phyloP scores from a whole-genome alignment of 2,888 invertebrate genomes.

The Drosophila fulvimacula region DNA sequence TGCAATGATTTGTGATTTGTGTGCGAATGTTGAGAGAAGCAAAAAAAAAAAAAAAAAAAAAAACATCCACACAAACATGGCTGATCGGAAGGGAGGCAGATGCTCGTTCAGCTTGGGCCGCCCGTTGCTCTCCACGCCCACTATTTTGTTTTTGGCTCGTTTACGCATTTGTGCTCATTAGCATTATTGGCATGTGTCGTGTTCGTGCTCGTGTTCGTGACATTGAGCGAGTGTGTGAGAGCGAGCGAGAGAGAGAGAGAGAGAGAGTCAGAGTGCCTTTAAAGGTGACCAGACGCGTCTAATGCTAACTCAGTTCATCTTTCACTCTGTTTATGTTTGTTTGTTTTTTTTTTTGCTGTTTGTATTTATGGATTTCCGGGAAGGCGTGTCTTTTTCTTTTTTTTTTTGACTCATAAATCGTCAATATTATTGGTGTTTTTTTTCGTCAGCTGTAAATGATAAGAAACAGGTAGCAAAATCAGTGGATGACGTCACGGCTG shows the following conservation, averaged over 20 bases:
- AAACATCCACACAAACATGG: slow-evolving; percentile 11
- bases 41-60: slow-evolving; percentile 11
- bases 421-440: slow-evolving; percentile 25
- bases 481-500: slow-evolving; percentile 27
- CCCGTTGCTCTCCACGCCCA: slow-evolving; percentile 19
- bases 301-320: slow-evolving; percentile 41
- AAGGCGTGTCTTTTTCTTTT: slow-evolving; percentile 33
- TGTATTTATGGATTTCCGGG: slow-evolving; percentile 58
- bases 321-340: slow-evolving; percentile 45
- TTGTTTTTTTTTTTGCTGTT: background rate
- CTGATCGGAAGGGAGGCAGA: background rate
- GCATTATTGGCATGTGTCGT: slow-evolving; percentile 67
- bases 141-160: slow-evolving; percentile 52
- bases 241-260: background rate
- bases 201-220: slow-evolving; percentile 41
- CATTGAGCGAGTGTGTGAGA: slow-evolving; percentile 25
- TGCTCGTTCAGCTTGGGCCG: slow-evolving; percentile 6
- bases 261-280: slow-evolving; percentile 19
- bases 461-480: slow-evolving; percentile 6
- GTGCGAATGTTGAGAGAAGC: slow-evolving; percentile 16
- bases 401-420: slow-evolving; percentile 19
- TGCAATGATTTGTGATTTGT: slow-evolving; percentile 56
- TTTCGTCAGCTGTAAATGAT: slow-evolving; percentile 3
- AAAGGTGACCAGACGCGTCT: slow-evolving; percentile 47
- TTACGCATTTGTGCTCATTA: slow-evolving; percentile 73